Evolutionary conservation across 2,797 vertebrate species (phyloP).

Genomic region (Enteromius paludinosus): DNA sequence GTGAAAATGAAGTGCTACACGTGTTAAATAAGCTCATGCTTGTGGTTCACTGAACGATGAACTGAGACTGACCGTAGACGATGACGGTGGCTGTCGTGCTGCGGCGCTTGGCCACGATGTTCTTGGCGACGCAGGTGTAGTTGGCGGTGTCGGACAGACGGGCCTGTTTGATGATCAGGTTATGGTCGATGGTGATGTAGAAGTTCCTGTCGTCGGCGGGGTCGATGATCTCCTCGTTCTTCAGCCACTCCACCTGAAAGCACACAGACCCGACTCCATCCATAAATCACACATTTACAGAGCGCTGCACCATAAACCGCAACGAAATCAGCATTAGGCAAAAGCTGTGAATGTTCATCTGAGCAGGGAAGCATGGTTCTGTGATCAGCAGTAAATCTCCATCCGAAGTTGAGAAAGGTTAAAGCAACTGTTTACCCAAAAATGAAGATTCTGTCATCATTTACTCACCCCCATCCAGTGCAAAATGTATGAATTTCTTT

Average conservation of each 20-base stretch:
- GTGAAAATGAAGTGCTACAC: neutral
- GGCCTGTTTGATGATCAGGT: conserved; percentile 98
- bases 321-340: neutral
- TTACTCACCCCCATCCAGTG: too few relatives aligned
- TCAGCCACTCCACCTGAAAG: conserved; percentile 95
- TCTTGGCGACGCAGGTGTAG: conserved; percentile 98
- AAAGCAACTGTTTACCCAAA: too few relatives aligned
- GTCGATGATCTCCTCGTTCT: conserved; percentile 96
- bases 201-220: conserved; percentile 95
- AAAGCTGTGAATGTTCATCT: neutral
- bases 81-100: conserved; percentile 97
- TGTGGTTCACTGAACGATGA: too few relatives aligned
- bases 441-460: too few relatives aligned
- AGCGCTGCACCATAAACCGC: neutral
- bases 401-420: neutral
- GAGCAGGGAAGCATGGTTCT: neutral
- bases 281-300: conserved; percentile 35
- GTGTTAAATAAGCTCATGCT: neutral
- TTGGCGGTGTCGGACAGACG: conserved; percentile 96
- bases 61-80: conserved; percentile 79
- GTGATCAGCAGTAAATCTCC: neutral
- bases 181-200: conserved; percentile 98
- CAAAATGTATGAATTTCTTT: too few relatives aligned
- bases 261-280: neutral
- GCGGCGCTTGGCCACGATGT: conserved; percentile 95